Evolutionary conservation across 2,797 vertebrate species (phyloP).

Genomic region (Pitangus sulphuratus): DNA sequence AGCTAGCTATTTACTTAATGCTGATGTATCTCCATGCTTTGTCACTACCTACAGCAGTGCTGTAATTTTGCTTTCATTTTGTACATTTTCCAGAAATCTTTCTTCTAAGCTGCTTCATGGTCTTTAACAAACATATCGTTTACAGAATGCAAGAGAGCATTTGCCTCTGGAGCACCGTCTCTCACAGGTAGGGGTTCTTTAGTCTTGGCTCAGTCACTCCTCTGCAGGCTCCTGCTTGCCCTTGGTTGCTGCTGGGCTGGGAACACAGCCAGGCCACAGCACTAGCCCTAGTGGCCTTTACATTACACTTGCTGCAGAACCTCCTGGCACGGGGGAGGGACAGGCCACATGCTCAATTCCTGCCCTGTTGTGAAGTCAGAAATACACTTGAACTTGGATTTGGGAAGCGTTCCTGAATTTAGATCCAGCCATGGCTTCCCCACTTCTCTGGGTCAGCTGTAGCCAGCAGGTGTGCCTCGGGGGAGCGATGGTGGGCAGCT

Average conservation of each 20-base stretch:
- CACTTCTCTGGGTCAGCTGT: background rate
- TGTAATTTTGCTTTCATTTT: constrained; percentile 29
- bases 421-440: background rate
- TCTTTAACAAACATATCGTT: background rate
- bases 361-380: accelerated
- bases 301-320: accelerated
- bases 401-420: background rate
- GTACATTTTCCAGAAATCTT: constrained; percentile 10
- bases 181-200: accelerated
- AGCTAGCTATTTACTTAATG: constrained; percentile 51
- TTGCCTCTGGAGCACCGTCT: background rate
- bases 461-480: accelerated
- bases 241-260: background rate
- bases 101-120: background rate
- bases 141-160: background rate
- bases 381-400: background rate
- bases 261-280: background rate
- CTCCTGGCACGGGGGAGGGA: background rate
- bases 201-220: background rate
- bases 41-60: background rate
- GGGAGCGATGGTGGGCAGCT: background rate
- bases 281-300: background rate
- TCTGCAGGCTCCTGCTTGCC: accelerated
- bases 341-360: background rate
- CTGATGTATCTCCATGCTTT: constrained; percentile 28